Conservation (phyloP, 35 echinoderm and acorn worm genomes). For the Lytechinus pictus region DNA sequence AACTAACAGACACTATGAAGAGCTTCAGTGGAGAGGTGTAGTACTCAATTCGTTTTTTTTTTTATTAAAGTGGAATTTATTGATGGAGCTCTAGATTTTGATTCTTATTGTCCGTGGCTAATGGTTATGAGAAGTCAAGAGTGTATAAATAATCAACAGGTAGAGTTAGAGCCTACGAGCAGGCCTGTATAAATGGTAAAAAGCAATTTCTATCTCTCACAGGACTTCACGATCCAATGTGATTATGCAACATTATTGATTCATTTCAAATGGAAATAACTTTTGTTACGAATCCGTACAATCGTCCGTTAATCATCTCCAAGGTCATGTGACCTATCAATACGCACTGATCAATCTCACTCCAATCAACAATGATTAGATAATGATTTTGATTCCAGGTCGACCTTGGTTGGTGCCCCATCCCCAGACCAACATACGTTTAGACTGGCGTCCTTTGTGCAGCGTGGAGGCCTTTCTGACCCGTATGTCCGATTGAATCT, state of each 20-base stretch:
- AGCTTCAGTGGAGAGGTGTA: no score
- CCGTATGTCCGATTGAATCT: not conserved
- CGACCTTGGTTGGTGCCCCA: not conserved
- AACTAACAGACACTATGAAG: no score
- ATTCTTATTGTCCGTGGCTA: no score
- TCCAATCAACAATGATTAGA: not conserved
- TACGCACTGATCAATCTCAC: not conserved
- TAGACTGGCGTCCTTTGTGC: not conserved
- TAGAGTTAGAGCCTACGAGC: no score
- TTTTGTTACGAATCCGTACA: not conserved
- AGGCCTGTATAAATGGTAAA: not conserved
- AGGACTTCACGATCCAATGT: not conserved
- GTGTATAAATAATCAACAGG: no score
- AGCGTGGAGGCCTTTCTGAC: not conserved
- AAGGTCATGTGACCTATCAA: not conserved
- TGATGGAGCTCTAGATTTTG: no score
- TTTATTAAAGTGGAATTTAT: no score
- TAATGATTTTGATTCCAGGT: not conserved
- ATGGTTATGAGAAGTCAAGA: no score
- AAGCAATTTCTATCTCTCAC: not conserved
- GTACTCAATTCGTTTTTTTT: no score
- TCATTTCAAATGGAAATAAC: not conserved
- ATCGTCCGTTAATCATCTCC: not conserved
- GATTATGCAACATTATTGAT: not conserved
- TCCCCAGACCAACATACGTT: not conserved